phyloP scores from a whole-genome alignment of 2,113 vertebrate species.

The Apeltes quadracus region DNA sequence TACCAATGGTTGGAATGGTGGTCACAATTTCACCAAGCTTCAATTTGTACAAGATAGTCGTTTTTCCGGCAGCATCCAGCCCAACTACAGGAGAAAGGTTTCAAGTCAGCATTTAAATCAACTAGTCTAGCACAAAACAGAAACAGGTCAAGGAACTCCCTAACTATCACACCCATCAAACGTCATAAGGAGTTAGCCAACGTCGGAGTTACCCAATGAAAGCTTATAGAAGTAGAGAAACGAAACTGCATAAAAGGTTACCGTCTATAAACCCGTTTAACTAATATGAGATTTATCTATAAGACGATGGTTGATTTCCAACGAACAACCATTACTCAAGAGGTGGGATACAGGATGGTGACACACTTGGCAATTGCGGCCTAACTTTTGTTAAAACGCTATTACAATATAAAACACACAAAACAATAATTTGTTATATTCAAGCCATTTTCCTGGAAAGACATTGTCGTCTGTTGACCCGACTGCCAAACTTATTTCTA shows the following conservation, averaged over 20 bases:
- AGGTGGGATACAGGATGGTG: background rate
- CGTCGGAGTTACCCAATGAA: background rate
- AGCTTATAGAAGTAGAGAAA: no score
- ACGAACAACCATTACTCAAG: background rate
- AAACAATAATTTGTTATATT: background rate
- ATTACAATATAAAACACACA: background rate
- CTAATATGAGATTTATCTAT: background rate
- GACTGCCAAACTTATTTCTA: background rate
- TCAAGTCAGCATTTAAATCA: background rate
- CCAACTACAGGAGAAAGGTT: constrained; percentile 81
- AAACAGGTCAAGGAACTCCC: background rate
- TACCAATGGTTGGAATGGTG: constrained; percentile 96
- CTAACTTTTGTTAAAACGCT: background rate
- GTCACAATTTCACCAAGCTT: constrained; percentile 96
- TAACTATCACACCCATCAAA: background rate
- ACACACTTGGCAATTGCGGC: background rate
- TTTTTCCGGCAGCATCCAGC: constrained; percentile 95
- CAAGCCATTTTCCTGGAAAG: background rate
- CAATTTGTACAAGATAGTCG: constrained; percentile 96
- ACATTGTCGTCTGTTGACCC: background rate
- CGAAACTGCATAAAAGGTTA: no score
- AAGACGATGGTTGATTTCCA: background rate
- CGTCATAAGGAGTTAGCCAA: background rate
- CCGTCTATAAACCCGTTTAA: no score
- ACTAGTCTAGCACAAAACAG: background rate